A percentile compares a stretch with the other conserved stretches of the same genome.
Conservation (phyloP, 2,113 vertebrate genomes). For the Pedetes capensis region DNA sequence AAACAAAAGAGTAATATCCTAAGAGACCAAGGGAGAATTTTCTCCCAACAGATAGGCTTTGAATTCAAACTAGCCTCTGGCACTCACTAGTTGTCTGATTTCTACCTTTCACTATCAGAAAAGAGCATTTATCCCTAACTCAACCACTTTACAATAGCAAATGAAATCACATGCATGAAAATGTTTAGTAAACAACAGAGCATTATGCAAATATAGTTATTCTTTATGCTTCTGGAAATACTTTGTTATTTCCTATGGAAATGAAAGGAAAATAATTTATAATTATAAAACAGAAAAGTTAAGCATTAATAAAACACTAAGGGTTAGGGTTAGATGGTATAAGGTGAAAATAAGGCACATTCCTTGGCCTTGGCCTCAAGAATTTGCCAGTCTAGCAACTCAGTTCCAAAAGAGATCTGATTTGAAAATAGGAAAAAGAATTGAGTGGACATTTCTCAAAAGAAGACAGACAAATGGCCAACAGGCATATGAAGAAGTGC, state of each 20-base stretch:
- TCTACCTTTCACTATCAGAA: background rate
- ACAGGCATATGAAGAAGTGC: background rate
- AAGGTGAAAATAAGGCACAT: background rate
- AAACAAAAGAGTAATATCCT: background rate
- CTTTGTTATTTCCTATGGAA: background rate
- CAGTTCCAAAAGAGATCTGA: background rate
- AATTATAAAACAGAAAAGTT: constrained; percentile 24
- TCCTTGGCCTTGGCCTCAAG: background rate
- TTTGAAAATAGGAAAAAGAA: background rate
- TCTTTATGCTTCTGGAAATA: background rate
- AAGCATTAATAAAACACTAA: background rate
- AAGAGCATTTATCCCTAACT: background rate
- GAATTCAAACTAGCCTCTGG: background rate
- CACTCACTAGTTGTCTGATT: background rate
- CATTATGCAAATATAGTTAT: background rate
- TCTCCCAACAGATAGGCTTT: background rate
- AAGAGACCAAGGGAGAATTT: background rate
- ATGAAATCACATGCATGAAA: background rate
- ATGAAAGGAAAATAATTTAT: background rate
- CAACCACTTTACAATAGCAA: background rate
- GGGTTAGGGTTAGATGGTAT: background rate
- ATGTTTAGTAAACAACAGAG: background rate
- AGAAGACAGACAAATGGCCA: background rate
- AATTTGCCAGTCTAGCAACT: background rate
- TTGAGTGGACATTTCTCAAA: background rate